These are phyloP conservation scores for cattle (Bos taurus) DNA, from an alignment of 2,113 vertebrate genomes.

Conservation along the genomic window ARS-UCD2.0 NC_037330.1:3625001-3625500, in stretches of 20 bases:
- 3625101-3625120: background rate
- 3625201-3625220: background rate
- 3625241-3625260: background rate
- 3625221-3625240: background rate
- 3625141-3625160: background rate
- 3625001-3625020: background rate
- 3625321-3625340: background rate
- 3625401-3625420: background rate
- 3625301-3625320: background rate
- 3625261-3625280: too few species aligned
- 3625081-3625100: background rate
- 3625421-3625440: background rate
- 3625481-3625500: background rate
- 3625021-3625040: background rate
- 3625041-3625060: background rate
- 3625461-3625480: background rate
- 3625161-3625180: background rate
- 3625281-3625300: background rate
- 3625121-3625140: background rate
- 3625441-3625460: rapidly evolving
- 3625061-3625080: background rate
- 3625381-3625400: background rate
- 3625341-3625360: background rate
- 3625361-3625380: background rate
- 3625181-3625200: background rate